phyloP scores from a whole-genome alignment of 2,113 vertebrate species.

The Muntiacus muntjak region DNA sequence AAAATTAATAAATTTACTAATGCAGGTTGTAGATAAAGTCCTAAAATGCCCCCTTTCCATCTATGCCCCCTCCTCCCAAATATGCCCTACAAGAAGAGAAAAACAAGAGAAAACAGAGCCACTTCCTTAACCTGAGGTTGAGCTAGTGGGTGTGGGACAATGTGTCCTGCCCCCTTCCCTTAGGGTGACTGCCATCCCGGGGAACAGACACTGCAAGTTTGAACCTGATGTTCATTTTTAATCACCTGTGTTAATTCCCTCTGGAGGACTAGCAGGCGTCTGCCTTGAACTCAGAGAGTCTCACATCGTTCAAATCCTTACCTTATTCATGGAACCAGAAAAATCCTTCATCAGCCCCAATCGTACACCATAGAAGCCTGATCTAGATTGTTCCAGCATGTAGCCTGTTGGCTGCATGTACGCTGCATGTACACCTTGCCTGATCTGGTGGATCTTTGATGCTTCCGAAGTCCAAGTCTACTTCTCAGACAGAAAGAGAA shows the following conservation, averaged over 20 bases:
- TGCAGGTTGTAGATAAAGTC: not conserved
- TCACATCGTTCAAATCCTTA: conserved; percentile 78
- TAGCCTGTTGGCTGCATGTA: too few relatives aligned
- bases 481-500: not conserved
- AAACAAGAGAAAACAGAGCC: not conserved
- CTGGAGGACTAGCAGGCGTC: conserved; percentile 57
- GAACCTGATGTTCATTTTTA: conserved; percentile 79
- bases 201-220: conserved; percentile 61
- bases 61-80: not conserved
- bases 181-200: not conserved
- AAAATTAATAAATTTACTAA: not conserved
- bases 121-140: not conserved
- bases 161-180: not conserved
- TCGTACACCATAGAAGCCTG: conserved; percentile 64
- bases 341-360: conserved; percentile 73
- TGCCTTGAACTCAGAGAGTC: conserved; percentile 73
- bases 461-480: not conserved
- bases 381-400: not conserved
- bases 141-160: not conserved
- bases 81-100: not conserved
- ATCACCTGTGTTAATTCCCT: conserved; percentile 75
- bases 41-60: not conserved
- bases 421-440: not conserved
- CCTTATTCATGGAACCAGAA: conserved; percentile 77
- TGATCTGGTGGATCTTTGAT: not conserved